Evolutionary conservation across 2,113 vertebrate species (phyloP).

Genomic region (Ceyx cyanopectus): DNA sequence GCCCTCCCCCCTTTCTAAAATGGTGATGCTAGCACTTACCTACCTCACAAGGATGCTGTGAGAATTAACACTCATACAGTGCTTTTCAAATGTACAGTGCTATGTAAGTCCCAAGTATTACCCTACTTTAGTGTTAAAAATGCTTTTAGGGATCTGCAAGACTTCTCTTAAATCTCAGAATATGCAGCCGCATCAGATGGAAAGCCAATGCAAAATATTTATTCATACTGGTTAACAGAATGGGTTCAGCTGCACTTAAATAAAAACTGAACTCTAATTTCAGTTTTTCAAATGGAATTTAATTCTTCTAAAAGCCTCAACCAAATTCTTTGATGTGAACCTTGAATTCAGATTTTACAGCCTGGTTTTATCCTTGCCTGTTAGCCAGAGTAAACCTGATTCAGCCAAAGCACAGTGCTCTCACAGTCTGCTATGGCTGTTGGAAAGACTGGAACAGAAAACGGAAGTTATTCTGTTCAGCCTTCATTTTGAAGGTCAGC

Average conservation of each 20-base stretch:
- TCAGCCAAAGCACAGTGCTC: not conserved
- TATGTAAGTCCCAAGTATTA: not conserved
- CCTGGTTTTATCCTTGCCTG: not conserved
- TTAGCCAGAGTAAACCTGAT: slow-evolving; percentile 6
- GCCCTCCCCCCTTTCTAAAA: not conserved
- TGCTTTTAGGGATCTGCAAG: not conserved
- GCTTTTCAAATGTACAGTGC: not conserved
- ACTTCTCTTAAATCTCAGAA: not conserved
- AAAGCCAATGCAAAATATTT: slow-evolving; percentile 20
- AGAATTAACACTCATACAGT: not conserved
- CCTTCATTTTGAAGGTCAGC: not conserved
- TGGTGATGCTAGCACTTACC: not conserved
- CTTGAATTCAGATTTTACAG: not conserved
- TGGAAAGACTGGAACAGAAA: slow-evolving; percentile 1
- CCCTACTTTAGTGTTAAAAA: not conserved
- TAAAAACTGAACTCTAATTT: slow-evolving; percentile 1
- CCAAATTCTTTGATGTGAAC: not conserved
- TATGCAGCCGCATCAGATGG: not conserved
- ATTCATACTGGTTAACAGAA: not conserved
- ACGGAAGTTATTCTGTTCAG: not conserved
- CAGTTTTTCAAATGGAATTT: not conserved
- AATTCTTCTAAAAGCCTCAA: not conserved
- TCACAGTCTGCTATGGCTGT: not conserved
- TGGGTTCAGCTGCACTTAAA: not conserved
- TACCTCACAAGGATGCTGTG: slow-evolving; percentile 7